Evolutionary conservation across 2,797 vertebrate species (phyloP).

Genomic region (Gymnothorax javanicus): DNA sequence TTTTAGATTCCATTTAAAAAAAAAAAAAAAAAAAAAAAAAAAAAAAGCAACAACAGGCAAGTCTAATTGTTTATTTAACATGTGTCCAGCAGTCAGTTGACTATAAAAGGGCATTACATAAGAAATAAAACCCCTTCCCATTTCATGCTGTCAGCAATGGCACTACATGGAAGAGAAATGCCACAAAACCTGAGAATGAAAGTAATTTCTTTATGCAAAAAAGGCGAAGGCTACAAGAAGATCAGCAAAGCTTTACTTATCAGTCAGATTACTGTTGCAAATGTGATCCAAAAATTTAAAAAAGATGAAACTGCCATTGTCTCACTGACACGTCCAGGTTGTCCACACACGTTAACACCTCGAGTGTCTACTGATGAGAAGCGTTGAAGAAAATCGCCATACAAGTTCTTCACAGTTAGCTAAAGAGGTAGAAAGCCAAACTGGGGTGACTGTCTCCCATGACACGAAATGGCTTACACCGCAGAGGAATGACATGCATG

Average conservation of each 20-base stretch:
- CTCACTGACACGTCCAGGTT: constrained; percentile 26
- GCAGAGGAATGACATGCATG: constrained; percentile 18
- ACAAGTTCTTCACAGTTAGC: constrained; percentile 24
- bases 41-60: background rate
- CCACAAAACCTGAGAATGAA: constrained; percentile 11
- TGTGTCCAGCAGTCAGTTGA: background rate
- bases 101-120: constrained; percentile 8
- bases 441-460: background rate
- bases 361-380: constrained; percentile 12
- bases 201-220: constrained; percentile 18
- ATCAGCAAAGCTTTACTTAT: constrained; percentile 17
- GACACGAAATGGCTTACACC: constrained; percentile 22
- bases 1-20: no score
- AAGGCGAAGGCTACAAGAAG: constrained; percentile 22
- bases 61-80: background rate
- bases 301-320: background rate
- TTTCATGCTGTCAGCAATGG: constrained; percentile 1
- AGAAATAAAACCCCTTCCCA: constrained; percentile 11
- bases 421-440: constrained; percentile 33
- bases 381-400: constrained; percentile 32
- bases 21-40: no score
- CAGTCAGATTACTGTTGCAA: constrained; percentile 10
- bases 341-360: constrained; percentile 32
- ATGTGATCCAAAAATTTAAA: constrained; percentile 18
- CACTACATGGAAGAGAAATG: constrained; percentile 12